phyloP scores from a whole-genome alignment of 1,140 invertebrate genomes.

The Zaprionus vittiger region DNA sequence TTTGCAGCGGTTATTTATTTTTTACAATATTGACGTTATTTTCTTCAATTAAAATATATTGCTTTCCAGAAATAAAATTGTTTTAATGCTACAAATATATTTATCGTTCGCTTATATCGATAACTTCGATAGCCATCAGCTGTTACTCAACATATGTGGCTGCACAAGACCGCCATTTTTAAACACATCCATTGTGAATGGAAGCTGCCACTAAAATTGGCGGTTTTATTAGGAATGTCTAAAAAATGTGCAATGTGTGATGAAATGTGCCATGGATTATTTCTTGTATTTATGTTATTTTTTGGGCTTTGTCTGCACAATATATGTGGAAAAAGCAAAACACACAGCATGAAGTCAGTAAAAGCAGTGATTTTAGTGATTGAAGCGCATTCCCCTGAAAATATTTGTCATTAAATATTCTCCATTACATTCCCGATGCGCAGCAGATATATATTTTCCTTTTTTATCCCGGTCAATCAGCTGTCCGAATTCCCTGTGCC shows the following conservation, averaged over 20 bases:
- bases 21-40: background rate
- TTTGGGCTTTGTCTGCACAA: background rate
- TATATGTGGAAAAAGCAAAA: background rate
- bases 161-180: background rate
- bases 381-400: background rate
- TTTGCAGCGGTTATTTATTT: background rate
- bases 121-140: constrained; percentile 12
- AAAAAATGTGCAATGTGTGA: background rate
- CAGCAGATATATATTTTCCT: background rate
- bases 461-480: constrained; percentile 20
- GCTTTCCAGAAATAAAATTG: background rate
- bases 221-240: constrained; percentile 25
- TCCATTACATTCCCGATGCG: background rate
- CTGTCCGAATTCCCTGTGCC: constrained; percentile 30
- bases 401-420: background rate
- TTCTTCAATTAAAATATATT: constrained; percentile 4
- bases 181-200: constrained; percentile 36
- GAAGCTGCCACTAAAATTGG: background rate
- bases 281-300: background rate
- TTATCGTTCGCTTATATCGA: constrained; percentile 30
- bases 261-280: background rate
- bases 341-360: background rate
- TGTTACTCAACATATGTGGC: constrained; percentile 8
- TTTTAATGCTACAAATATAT: background rate
- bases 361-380: background rate